phyloP scores from a whole-genome alignment of 2,888 invertebrate genomes.

The Halocaridina rubra region DNA sequence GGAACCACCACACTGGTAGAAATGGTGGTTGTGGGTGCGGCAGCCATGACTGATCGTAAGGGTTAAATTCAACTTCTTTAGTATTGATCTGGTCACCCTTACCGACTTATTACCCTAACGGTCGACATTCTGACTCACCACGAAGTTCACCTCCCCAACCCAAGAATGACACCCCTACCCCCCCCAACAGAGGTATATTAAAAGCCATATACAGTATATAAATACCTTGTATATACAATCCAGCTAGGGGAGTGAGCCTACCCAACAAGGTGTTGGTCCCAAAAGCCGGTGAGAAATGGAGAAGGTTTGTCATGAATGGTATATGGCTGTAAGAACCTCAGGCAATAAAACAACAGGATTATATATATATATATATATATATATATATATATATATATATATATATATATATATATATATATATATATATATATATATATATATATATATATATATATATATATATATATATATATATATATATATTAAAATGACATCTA shows the following conservation, averaged over 20 bases:
- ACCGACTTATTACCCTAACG: slow-evolving; percentile 20
- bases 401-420: not conserved
- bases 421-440: not conserved
- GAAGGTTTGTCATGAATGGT: too few relatives aligned
- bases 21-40: slow-evolving; percentile 33
- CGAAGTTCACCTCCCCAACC: not conserved
- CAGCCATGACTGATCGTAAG: not conserved
- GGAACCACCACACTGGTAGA: not conserved
- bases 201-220: not conserved
- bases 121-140: slow-evolving; percentile 28
- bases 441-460: not conserved
- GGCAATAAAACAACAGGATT: too few relatives aligned
- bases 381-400: not conserved
- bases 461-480: not conserved
- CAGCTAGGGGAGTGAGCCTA: too few relatives aligned
- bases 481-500: not conserved
- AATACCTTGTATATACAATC: too few relatives aligned
- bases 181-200: not conserved
- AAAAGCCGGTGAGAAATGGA: too few relatives aligned
- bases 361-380: not conserved
- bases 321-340: too few relatives aligned
- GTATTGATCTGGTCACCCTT: not conserved
- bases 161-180: not conserved
- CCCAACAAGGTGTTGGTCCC: too few relatives aligned
- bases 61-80: not conserved